phyloP scores from a whole-genome alignment of 2,113 vertebrate species.

The Loxodonta africana region DNA sequence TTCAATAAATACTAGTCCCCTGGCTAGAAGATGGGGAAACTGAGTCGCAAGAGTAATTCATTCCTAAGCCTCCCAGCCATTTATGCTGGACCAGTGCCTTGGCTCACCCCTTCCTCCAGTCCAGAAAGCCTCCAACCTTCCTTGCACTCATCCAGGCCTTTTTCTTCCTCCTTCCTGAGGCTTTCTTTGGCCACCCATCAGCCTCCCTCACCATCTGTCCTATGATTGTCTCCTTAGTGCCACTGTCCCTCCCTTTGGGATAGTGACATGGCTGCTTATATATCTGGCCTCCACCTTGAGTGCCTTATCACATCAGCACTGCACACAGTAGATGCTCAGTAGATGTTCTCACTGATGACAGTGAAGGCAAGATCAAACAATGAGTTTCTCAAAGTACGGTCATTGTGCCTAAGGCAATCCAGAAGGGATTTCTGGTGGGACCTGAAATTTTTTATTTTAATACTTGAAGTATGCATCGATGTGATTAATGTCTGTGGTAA shows the following conservation, averaged over 20 bases:
- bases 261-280: not conserved
- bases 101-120: not conserved
- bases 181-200: not conserved
- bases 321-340: not conserved
- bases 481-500: not conserved
- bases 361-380: not conserved
- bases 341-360: not conserved
- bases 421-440: not conserved
- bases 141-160: not conserved
- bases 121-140: not conserved
- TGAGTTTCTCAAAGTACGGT: not conserved
- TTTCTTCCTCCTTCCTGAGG: not conserved
- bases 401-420: not conserved
- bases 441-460: conserved; percentile 7
- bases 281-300: no score
- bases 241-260: not conserved
- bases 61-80: not conserved
- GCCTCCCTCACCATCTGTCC: not conserved
- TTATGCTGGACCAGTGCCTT: not conserved
- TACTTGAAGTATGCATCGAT: conserved; percentile 5
- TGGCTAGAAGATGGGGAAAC: not conserved
- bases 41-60: not conserved
- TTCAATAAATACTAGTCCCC: not conserved
- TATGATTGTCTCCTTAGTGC: not conserved
- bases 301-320: not conserved